A percentile compares a stretch with the other conserved stretches of the same genome.
These are phyloP conservation scores for Hymenopus coronatus DNA, from an alignment of 2,888 invertebrate genomes.

Conservation along the genomic window DNA sequence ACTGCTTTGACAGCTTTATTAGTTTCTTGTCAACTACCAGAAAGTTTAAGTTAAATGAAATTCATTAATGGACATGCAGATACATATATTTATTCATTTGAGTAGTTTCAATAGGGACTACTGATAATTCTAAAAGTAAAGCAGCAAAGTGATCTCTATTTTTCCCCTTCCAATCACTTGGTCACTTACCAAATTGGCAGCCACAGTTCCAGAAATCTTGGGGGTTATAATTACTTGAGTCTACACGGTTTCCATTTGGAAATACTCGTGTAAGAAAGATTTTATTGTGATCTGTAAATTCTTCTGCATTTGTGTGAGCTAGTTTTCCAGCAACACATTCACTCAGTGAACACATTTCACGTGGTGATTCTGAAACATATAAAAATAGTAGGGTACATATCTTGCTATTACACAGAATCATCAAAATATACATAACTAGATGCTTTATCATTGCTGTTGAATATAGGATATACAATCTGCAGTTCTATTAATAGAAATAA, in stretches of 20 bases:
- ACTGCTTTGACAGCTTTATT: too few species aligned
- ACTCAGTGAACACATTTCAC: constrained; percentile 42
- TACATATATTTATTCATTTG: too few species aligned
- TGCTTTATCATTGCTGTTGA: too few species aligned
- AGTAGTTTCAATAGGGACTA: too few species aligned
- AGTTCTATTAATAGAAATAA: too few species aligned
- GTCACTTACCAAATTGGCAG: constrained; percentile 51
- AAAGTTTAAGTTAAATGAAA: too few species aligned
- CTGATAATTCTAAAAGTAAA: too few species aligned
- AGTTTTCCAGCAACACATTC: constrained; percentile 43
- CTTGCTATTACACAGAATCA: too few species aligned
- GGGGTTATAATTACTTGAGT: constrained; percentile 51
- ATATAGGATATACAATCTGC: too few species aligned
- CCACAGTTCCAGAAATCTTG: constrained; percentile 60
- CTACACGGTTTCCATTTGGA: constrained; percentile 54
- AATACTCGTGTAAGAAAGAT: constrained; percentile 48
- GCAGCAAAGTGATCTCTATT: neutral
- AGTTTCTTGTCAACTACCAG: too few species aligned
- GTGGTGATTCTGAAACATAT: constrained; percentile 43
- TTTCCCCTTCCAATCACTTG: neutral
- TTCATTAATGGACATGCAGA: too few species aligned
- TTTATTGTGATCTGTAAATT: constrained; percentile 46
- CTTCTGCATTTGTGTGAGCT: constrained; percentile 44
- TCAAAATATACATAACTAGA: too few species aligned
- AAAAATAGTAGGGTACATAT: neutral